Base-by-base conservation (phyloP, 2,888 invertebrate species). In the Augiades crinisus region DNA sequence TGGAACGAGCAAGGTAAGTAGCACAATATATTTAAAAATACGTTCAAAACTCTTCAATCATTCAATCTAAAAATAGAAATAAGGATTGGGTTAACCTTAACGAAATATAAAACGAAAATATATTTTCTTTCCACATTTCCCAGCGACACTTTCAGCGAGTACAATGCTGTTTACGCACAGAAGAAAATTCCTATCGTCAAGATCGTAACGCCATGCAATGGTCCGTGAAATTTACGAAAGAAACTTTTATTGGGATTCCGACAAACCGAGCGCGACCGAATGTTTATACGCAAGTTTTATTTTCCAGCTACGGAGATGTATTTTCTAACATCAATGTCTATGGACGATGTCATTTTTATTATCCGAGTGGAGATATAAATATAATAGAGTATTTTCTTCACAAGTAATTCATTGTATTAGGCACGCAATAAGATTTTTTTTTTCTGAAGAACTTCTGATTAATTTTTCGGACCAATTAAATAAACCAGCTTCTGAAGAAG, bases 151-250 rank as follows among this genome's bases (percentile, higher is more conserved):
- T 31, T 12, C 21, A 5, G 16, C 8, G 8, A 40, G 16, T 47
- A 54, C 56, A 55, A 54, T 38, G 53, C 54, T 62, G 57, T 61
- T 59, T 62, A 58, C 57, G 50, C 54, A 52, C 56, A 54, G 58
- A 57, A n/a, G n/a, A n/a, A n/a, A 58, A 63, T 63, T 65, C 63
- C 61, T 57, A 59, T 62, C 57, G 60, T 55, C 58, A 54, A 59
- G 59, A 58, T 58, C 57, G 62, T 60, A 60, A 64, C 58, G 57
- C 34, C n/a, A 65, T 62, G 61, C 72, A 72, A 73, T 74, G 65
- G 62, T 57, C 56, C 65, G 70, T 58, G 50, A 66, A 71, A 69
- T 69, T 74, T 66, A 63, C 53, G 61, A 51, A 64, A 67, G 62
- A 63, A 68, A 70, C 63, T 78, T 75, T 72, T 34, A 34, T 34